These are phyloP conservation scores for Leptinotarsa lineolata DNA, from an alignment of 1,140 invertebrate genomes.

Conservation along the genomic window DNA sequence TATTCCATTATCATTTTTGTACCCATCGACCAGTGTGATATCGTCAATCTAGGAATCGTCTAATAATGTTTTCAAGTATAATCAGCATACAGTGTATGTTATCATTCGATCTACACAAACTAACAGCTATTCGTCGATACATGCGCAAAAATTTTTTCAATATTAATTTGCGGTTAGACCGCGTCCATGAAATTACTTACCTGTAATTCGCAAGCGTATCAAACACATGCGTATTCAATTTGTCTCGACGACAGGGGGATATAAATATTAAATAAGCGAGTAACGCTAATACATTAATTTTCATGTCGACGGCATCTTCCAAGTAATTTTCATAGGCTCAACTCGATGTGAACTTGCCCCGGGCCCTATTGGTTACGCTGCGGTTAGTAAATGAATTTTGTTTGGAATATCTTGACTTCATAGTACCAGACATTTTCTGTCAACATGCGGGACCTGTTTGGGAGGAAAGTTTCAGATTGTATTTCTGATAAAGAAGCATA, in stretches of 20 bases:
- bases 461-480: too few relatives aligned
- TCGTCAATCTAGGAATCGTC: too few relatives aligned
- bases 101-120: too few relatives aligned
- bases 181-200: constrained; percentile 20
- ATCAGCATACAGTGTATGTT: too few relatives aligned
- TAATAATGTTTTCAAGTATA: too few relatives aligned
- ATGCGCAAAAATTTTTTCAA: not conserved
- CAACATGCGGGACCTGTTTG: too few relatives aligned
- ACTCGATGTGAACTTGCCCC: not conserved
- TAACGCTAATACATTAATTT: constrained; percentile 34
- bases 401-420: not conserved
- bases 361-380: not conserved
- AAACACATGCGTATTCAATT: constrained; percentile 39
- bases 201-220: constrained; percentile 32
- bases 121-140: not conserved
- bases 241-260: constrained; percentile 31
- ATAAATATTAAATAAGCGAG: constrained; percentile 35
- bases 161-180: not conserved
- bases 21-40: too few relatives aligned
- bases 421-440: too few relatives aligned
- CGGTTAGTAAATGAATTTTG: not conserved
- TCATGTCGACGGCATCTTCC: constrained; percentile 29
- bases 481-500: too few relatives aligned
- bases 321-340: not conserved
- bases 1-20: too few relatives aligned